Evolutionary conservation across 1,140 invertebrate species (phyloP), one percentile per base, ranked within the genome.

Genomic region (Drosophila kurseongensis): DNA sequence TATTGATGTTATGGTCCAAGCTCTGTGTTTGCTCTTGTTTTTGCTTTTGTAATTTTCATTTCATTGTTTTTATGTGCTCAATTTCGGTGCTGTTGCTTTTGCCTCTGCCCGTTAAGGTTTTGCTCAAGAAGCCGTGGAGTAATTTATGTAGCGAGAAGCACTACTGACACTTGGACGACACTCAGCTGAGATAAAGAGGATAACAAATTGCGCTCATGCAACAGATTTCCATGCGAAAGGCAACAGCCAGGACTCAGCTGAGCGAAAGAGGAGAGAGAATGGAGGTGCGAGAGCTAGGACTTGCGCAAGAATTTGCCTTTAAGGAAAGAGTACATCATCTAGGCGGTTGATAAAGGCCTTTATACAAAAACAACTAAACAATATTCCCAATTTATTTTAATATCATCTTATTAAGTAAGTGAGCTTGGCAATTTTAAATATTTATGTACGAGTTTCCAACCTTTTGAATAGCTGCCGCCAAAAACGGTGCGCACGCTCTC

Each of bases 121-220:
- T 75, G 83, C 71, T 75, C 63, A 79, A 73, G 71, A 73, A 69
- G 67, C 68, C 65, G 65, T 77, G 58, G 73, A 80, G 85, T 83
- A 83, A 90, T 88, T 89, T 80, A 78, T 89, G 80, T 88, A 78
- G 84, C 84, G 80, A 88, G 80, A 89, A 88, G 76, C 72, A 78
- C 76, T 80, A 80, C 76, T 83, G 80, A 78, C 83, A 86, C 75
- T 88, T 73, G 67, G 84, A 57, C 80, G 84, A 88, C 84, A 84
- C 84, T 89, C 84, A 90, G 84, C 83, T 88, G 72, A 89, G 84
- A 79, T 89, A 83, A 89, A 77, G 79, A 84, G 84, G 85, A 89
- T 80, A 89, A 89, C 77, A 89, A 89, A 89, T 84, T 80, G 84
- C 66, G 85, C 85, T 75, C 84, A 78, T 89, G 84, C 84, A 89